These are phyloP conservation scores for Leptonema lineaticorne DNA, from an alignment of 1,140 invertebrate species.

Conservation along the genomic window DNA sequence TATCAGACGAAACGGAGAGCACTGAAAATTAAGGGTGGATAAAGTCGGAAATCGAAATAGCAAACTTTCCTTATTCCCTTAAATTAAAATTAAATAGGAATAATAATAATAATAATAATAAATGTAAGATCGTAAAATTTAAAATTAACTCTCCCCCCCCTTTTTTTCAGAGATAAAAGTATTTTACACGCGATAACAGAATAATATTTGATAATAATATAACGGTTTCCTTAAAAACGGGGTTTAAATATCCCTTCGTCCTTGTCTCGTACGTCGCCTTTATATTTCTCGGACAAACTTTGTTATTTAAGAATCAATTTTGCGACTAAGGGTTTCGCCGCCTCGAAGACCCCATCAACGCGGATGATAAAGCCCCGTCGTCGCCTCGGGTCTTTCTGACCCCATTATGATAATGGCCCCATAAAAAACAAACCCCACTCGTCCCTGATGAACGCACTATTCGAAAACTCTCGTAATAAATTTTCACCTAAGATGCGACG, in stretches of 20 bases:
- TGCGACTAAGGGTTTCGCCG: not conserved
- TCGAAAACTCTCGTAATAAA: not conserved
- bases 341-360: not conserved
- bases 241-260: no score
- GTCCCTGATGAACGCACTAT: not conserved
- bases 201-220: not conserved
- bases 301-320: constrained; percentile 18
- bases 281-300: not conserved
- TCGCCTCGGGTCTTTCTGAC: not conserved
- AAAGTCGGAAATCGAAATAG: no score
- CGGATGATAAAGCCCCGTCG: not conserved
- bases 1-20: no score
- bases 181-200: not conserved
- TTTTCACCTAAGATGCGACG: not conserved
- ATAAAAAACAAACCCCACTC: constrained; percentile 1
- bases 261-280: no score
- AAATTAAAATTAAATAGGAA: no score
- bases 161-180: not conserved
- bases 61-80: no score
- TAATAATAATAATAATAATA: no score
- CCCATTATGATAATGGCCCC: constrained; percentile 15
- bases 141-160: no score
- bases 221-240: no score
- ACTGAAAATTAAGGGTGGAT: no score
- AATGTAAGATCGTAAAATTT: no score